Percentiles rank a stretch among this genome's conserved stretches.
These are phyloP conservation scores for Dasypus novemcinctus DNA, from an alignment of 2,113 vertebrate species.

Conservation along the genomic window DNA sequence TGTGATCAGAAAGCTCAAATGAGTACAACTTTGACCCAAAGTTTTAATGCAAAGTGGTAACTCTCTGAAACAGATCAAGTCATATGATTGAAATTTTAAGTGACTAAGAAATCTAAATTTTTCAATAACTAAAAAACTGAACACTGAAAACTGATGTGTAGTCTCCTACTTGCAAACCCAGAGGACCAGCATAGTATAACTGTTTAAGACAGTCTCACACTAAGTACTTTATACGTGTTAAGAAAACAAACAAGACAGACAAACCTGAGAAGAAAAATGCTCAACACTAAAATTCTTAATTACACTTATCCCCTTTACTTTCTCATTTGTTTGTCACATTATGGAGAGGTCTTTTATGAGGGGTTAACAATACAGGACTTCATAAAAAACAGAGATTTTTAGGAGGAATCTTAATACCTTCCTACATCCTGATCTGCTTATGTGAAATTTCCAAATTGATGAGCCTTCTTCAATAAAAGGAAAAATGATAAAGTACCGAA, in stretches of 20 bases:
- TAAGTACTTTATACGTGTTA: neutral
- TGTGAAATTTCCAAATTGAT: neutral
- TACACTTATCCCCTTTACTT: neutral
- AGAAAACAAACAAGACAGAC: neutral
- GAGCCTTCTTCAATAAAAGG: neutral
- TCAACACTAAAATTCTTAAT: neutral
- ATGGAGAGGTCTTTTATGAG: neutral
- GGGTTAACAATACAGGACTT: neutral
- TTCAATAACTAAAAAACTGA: neutral
- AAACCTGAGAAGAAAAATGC: neutral
- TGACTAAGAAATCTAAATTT: neutral
- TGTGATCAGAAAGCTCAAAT: neutral
- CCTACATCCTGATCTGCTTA: neutral
- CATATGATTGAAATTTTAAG: neutral
- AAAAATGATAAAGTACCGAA: neutral
- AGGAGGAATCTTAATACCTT: neutral
- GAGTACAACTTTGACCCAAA: neutral
- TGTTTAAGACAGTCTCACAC: neutral
- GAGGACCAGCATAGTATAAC: neutral
- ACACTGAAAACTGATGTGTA: neutral
- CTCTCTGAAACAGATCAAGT: neutral
- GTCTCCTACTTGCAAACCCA: neutral
- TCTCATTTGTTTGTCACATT: neutral
- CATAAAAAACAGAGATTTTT: neutral
- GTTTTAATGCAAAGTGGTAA: neutral